Percentiles rank a stretch among this genome's conserved stretches.
Conservation (phyloP, 2,797 vertebrate species). For the Limnodromus scolopaceus region DNA sequence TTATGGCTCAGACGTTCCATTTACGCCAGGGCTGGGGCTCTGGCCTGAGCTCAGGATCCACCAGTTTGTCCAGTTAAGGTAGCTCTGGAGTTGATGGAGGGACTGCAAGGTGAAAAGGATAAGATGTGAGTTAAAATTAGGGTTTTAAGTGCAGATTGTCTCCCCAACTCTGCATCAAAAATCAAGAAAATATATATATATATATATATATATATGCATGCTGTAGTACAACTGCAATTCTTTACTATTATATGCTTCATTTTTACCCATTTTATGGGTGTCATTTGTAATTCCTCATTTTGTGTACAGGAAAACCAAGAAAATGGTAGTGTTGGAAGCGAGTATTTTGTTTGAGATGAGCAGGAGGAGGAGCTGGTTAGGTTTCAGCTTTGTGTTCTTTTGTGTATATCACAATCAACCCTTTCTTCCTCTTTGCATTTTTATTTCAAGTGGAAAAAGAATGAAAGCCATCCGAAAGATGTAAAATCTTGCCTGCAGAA, state of each 20-base stretch:
- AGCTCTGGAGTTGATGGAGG: not conserved
- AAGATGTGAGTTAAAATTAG: not conserved
- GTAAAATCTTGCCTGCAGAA: slow-evolving; percentile 5
- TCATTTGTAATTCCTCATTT: not conserved
- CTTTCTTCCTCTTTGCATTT: not conserved
- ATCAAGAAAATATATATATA: not conserved
- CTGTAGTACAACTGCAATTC: not conserved
- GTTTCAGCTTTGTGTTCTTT: slow-evolving; percentile 13
- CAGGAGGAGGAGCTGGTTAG: not conserved
- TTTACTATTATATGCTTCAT: not conserved
- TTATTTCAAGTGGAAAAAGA: not conserved
- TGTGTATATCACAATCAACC: not conserved
- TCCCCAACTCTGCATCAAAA: not conserved
- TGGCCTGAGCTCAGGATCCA: not conserved
- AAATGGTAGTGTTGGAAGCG: not conserved
- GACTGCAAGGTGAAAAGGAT: not conserved
- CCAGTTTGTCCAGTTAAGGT: not conserved
- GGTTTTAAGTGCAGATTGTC: not conserved
- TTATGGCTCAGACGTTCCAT: not conserved
- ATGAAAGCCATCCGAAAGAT: slow-evolving; percentile 3
- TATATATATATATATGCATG: not conserved
- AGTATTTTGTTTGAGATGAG: not conserved
- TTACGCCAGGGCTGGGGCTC: not conserved
- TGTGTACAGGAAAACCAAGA: not conserved
- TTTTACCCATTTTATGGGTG: not conserved